phyloP scores from a whole-genome alignment of 37 sponge, comb jelly and placozoan genomes.

The Lycopodina hypogea region DNA sequence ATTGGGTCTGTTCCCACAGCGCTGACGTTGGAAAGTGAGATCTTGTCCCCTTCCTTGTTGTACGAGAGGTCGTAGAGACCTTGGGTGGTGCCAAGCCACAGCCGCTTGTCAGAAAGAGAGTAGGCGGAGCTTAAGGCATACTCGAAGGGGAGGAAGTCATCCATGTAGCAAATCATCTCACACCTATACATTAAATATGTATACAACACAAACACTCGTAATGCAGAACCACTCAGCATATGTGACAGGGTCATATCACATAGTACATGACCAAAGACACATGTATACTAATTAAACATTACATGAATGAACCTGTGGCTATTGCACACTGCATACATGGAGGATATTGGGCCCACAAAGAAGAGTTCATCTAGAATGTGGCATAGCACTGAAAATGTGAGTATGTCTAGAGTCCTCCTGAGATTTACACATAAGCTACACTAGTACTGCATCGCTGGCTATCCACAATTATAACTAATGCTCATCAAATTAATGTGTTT shows the following conservation, averaged over 20 bases:
- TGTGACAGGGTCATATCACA: background rate
- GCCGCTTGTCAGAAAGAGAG: conserved; percentile 21
- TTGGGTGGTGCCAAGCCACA: conserved; percentile 65
- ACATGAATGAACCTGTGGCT: too few relatives aligned
- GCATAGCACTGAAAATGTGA: too few relatives aligned
- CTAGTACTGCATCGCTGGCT: too few relatives aligned
- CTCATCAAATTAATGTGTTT: too few relatives aligned
- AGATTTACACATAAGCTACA: too few relatives aligned
- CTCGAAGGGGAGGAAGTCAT: background rate
- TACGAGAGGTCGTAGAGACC: conserved; percentile 38
- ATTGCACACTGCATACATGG: too few relatives aligned
- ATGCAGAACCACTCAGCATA: background rate
- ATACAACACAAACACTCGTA: too few relatives aligned
- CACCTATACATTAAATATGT: conserved; percentile 36
- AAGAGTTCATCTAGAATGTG: too few relatives aligned
- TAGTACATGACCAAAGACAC: background rate
- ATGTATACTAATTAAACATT: too few relatives aligned
- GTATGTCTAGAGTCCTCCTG: too few relatives aligned
- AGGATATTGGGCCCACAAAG: too few relatives aligned
- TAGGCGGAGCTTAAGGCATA: conserved; percentile 19
- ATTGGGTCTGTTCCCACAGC: conserved; percentile 7
- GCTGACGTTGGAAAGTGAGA: conserved; percentile 5
- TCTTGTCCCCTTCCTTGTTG: background rate
- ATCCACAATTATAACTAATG: too few relatives aligned
- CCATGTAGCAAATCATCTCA: conserved; percentile 14